A percentile compares a stretch with the other conserved stretches of the same genome.
These are phyloP conservation scores for Zosterops pallidus DNA, from an alignment of 2,113 vertebrate genomes.

Conservation along the genomic window DNA sequence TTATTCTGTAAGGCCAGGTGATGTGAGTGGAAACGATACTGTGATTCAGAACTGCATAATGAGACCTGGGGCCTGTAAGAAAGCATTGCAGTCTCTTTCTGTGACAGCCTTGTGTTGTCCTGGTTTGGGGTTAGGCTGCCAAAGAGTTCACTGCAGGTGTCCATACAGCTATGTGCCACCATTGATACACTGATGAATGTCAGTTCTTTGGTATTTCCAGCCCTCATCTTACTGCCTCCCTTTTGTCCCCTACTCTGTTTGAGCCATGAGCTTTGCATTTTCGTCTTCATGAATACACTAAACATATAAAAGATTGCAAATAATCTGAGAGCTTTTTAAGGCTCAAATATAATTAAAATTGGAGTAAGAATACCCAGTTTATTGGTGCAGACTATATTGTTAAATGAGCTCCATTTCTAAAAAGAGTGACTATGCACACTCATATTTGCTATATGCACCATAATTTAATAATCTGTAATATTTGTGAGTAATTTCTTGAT, in stretches of 20 bases:
- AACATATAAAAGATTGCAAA: slow-evolving; percentile 32
- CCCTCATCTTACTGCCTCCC: background rate
- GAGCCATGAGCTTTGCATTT: background rate
- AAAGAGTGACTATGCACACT: background rate
- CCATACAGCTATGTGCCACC: background rate
- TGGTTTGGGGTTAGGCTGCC: background rate
- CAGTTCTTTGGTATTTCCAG: background rate
- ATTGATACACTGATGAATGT: background rate
- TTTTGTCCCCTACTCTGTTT: slow-evolving; percentile 4
- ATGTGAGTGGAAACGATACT: background rate
- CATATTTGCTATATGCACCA: background rate
- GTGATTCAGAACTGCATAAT: background rate
- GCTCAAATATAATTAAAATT: slow-evolving; percentile 16
- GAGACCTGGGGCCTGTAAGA: background rate
- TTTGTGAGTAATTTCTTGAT: slow-evolving; percentile 35
- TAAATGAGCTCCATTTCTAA: slow-evolving; percentile 48
- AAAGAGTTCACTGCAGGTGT: background rate
- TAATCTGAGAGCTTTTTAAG: background rate
- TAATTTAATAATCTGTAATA: slow-evolving; percentile 17
- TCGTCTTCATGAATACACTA: background rate
- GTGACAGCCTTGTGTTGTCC: background rate
- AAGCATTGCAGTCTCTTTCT: background rate
- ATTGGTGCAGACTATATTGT: background rate
- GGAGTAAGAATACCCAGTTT: slow-evolving; percentile 10
- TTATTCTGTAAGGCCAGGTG: background rate